Conservation (phyloP, 2,113 vertebrate species). For the Eretmochelys imbricata region DNA sequence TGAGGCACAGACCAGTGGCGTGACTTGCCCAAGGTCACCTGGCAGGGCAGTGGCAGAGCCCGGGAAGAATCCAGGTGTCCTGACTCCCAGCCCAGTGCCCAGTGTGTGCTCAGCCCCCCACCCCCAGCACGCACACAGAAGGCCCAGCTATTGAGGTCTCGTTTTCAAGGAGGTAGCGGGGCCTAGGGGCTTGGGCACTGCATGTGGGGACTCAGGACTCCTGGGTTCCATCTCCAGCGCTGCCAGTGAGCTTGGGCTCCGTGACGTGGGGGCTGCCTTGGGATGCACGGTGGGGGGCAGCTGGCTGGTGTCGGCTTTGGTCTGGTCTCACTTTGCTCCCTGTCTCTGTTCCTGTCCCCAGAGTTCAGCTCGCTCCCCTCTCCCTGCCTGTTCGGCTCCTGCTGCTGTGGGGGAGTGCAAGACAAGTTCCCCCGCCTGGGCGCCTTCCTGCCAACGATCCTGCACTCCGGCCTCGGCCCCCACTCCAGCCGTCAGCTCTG, state of each 20-base stretch:
- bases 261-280: background rate
- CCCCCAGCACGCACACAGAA: no score
- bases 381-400: background rate
- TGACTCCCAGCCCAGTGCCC: rapidly evolving
- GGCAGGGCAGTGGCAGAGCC: rapidly evolving
- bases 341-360: background rate
- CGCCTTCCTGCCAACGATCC: background rate
- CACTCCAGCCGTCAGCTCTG: background rate
- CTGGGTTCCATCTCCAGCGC: background rate
- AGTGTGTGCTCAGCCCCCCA: no score
- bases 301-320: background rate
- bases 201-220: background rate
- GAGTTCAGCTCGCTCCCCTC: background rate
- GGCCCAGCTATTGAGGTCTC: no score
- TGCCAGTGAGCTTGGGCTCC: no score
- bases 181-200: background rate
- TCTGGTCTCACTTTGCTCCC: background rate
- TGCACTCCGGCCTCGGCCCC: background rate
- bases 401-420: conserved; percentile 1
- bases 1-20: no score
- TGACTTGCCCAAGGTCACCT: background rate
- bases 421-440: background rate
- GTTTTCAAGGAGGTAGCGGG: no score
- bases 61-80: background rate
- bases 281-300: background rate